A percentile compares a stretch with the other conserved stretches of the same genome.
Evolutionary conservation across 1,140 invertebrate species (phyloP).

Genomic region (Brachionus koreanus): DNA sequence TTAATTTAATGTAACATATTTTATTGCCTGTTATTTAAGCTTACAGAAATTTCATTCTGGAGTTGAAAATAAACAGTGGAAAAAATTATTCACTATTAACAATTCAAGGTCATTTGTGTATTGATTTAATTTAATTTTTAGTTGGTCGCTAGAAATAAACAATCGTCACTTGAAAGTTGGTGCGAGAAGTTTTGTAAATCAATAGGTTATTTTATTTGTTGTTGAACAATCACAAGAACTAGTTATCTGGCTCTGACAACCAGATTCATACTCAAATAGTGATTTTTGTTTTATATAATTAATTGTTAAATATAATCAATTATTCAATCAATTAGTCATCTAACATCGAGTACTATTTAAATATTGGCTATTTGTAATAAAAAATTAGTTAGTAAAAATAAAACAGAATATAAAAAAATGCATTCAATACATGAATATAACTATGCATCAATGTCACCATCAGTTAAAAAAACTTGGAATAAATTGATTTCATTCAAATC

Average conservation of each 20-base stretch:
- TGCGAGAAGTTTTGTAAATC: background rate
- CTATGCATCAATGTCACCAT: background rate
- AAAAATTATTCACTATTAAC: no score
- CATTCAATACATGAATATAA: background rate
- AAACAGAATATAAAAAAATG: background rate
- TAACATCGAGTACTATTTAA: background rate
- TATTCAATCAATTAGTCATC: background rate
- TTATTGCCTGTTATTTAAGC: background rate
- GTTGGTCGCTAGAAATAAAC: background rate
- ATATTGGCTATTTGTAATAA: no score
- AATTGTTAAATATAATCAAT: background rate
- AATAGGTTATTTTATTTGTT: background rate
- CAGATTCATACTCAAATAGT: background rate
- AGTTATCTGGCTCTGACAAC: background rate
- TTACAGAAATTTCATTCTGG: no score
- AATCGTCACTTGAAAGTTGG: background rate
- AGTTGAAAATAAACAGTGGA: no score
- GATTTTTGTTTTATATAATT: background rate
- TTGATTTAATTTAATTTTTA: background rate
- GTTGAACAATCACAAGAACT: background rate
- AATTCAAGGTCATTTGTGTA: no score
- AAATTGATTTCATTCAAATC: background rate
- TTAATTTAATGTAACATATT: background rate
- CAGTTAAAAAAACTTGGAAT: background rate
- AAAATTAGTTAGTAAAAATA: background rate